Evolutionary conservation across 2,888 invertebrate species (phyloP), one percentile per base, ranked within the genome.

Genomic region (Temnothorax unifasciatus): DNA sequence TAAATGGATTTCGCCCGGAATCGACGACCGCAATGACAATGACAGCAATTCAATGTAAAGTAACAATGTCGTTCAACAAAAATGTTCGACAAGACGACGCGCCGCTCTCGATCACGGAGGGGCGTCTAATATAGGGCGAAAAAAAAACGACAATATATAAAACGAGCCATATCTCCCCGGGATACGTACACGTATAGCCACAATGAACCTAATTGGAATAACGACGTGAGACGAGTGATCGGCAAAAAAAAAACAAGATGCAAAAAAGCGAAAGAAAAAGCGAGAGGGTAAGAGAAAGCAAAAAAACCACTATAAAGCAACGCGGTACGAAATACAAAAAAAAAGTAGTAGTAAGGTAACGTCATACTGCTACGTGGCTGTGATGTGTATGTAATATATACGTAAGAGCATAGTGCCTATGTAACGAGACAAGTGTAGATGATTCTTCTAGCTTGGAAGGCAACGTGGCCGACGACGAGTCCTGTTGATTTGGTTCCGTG

Each of bases 401-500:
- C 86, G 82, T 85, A 76, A 50, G 41, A 64, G 34, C 63, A 52
- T 76, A 85, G 82, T 82, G 54, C 64, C 66, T 64, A 81, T 85
- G 66, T 71, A 82, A 87, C 66, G 76, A 85, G 83, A 87, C 71
- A 82, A 87, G 79, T 88, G 81, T 84, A 68, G 85, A 86, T 87
- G 81, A 90, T 90, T 90, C 81, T 91, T 90, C 83, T 88, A 90
- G 90, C 90, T 88, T 89, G 88, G 87, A 88, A 89, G 87, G 86
- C 88, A 90, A 90, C 90, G 89, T 89, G 86, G 90, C 88, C 89
- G 89, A 92, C 89, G 88, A 91, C 91, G 92, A 93, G 94, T 94
- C 92, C 92, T 93, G 93, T 94, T 95, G 95, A 95, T 95, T 95
- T 95, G 95, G 95, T 95, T 95, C 93, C 95, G 95, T 95, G 92